Percentiles rank a stretch among this genome's conserved stretches.
Conservation (phyloP, 2,113 vertebrate species). For the Carassius gibelio region DNA sequence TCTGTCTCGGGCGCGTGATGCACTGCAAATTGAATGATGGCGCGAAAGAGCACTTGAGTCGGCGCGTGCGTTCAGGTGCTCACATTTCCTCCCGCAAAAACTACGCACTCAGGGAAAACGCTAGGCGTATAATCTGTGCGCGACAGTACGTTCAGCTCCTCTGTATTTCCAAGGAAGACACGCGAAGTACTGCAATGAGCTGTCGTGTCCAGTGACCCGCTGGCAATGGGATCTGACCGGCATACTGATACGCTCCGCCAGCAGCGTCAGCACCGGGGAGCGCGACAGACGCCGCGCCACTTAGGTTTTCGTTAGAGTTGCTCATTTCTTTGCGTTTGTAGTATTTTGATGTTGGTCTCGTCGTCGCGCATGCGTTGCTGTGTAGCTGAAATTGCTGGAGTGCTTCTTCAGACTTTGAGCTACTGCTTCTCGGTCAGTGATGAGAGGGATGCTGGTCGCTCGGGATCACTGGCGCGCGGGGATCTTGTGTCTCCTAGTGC, state of each 20-base stretch:
- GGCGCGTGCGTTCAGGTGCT: slow-evolving; percentile 8
- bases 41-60: slow-evolving; percentile 24
- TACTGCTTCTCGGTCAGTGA: slow-evolving; percentile 61
- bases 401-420: slow-evolving; percentile 66
- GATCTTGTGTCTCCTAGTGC: slow-evolving; percentile 74
- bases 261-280: slow-evolving; percentile 27
- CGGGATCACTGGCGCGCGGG: slow-evolving; percentile 70
- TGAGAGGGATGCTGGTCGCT: slow-evolving; percentile 78
- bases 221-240: slow-evolving; percentile 56
- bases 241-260: slow-evolving; percentile 57
- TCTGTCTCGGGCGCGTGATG: slow-evolving; percentile 50
- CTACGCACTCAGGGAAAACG: slow-evolving; percentile 39
- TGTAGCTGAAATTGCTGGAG: slow-evolving; percentile 71
- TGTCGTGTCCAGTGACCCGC: slow-evolving; percentile 50
- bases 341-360: slow-evolving; percentile 72
- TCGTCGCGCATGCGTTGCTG: slow-evolving; percentile 75
- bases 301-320: slow-evolving; percentile 7
- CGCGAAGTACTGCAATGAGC: slow-evolving; percentile 47
- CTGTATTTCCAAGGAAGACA: slow-evolving; percentile 44
- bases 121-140: slow-evolving; percentile 43
- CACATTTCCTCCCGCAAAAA: slow-evolving; percentile 6
- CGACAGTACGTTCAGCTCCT: slow-evolving; percentile 44
- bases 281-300: slow-evolving; percentile 48
- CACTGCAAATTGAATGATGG: slow-evolving; percentile 41
- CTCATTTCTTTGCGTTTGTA: slow-evolving; percentile 54